Conservation (phyloP, 1,140 invertebrate species). For the Drosophila baimaii region DNA sequence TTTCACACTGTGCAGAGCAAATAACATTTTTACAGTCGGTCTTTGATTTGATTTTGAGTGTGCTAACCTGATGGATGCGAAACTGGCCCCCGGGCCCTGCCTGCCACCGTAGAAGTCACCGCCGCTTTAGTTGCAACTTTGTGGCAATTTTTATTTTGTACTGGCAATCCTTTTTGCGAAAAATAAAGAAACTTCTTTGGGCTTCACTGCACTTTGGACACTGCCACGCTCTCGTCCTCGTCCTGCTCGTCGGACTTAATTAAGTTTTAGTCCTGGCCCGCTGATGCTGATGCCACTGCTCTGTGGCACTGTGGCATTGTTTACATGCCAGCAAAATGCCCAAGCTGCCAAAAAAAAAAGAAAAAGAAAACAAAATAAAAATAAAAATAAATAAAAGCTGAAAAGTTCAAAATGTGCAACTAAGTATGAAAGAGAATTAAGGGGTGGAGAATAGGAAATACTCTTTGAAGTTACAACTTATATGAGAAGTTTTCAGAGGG, state of each 20-base stretch:
- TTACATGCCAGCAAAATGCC: conserved; percentile 44
- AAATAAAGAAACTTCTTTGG: conserved; percentile 10
- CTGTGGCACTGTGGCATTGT: conserved; percentile 51
- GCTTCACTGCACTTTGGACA: conserved; percentile 33
- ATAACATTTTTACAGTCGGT: conserved; percentile 64
- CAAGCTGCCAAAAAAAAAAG: conserved; percentile 22
- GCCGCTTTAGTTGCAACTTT: conserved; percentile 40
- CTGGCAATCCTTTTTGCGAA: conserved; percentile 21
- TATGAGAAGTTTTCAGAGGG: no score
- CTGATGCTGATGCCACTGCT: conserved; percentile 11
- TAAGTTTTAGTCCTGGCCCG: conserved; percentile 58
- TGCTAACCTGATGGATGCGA: conserved; percentile 43
- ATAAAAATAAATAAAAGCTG: conserved; percentile 33
- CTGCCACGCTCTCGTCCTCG: neutral
- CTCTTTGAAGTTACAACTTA: neutral
- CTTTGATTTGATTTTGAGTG: conserved; percentile 73
- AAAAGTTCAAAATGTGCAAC: conserved; percentile 19
- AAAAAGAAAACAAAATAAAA: conserved; percentile 61
- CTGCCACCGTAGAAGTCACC: conserved; percentile 23
- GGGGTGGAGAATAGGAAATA: neutral
- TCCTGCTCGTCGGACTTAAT: conserved; percentile 68
- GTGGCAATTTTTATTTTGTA: conserved; percentile 27
- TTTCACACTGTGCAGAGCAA: conserved; percentile 58
- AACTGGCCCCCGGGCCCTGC: neutral
- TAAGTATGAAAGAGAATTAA: neutral